Conservation (phyloP, 1,140 invertebrate species). For the Magallana ariakensis region DNA sequence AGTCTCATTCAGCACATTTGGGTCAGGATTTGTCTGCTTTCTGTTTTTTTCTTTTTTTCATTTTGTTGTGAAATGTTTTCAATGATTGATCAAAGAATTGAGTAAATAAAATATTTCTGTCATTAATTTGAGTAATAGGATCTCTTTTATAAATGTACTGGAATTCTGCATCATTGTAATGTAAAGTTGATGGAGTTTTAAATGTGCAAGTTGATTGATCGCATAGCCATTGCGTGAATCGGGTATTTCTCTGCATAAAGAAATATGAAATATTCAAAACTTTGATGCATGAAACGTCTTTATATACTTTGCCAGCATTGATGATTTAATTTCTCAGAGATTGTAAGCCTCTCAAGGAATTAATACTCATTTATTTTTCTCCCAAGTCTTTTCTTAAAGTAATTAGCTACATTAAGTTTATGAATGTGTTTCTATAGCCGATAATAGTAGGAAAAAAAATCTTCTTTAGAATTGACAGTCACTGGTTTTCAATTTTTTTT, state of each 20-base stretch:
- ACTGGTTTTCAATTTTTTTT: too few species aligned
- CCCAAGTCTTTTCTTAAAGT: background rate
- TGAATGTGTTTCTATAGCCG: background rate
- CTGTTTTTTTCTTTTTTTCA: background rate
- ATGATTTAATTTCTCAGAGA: conserved; percentile 16
- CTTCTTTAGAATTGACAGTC: too few species aligned
- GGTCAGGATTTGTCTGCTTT: conserved; percentile 3
- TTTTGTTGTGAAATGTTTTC: conserved; percentile 12
- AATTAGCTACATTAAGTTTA: background rate
- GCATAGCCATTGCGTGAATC: background rate
- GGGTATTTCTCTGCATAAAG: background rate
- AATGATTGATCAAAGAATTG: conserved; percentile 26
- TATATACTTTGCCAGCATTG: background rate
- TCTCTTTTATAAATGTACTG: background rate
- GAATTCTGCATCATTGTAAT: conserved; percentile 13
- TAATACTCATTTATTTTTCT: background rate
- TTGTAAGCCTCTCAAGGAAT: background rate
- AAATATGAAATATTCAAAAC: background rate
- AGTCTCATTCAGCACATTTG: background rate
- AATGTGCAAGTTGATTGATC: background rate
- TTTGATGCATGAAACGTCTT: background rate
- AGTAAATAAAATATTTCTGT: conserved; percentile 26
- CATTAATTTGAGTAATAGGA: conserved; percentile 10
- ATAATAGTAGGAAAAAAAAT: background rate
- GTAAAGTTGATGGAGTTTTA: conserved; percentile 24